These are phyloP conservation scores for Polymixis flavicincta DNA, from an alignment of 2,888 invertebrate genomes.

Conservation along the genomic window DNA sequence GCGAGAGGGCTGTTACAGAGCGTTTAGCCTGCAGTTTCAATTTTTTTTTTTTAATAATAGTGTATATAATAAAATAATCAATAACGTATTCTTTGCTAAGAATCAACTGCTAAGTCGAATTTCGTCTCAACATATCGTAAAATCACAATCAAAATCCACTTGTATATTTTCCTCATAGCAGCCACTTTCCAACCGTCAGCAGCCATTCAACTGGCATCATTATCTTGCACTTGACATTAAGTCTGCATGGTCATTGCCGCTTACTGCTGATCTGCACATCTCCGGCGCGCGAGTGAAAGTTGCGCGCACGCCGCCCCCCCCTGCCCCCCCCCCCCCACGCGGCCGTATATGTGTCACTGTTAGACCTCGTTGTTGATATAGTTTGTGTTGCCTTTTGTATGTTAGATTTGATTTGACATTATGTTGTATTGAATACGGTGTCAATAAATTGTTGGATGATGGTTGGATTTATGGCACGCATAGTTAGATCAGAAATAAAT, in stretches of 20 bases:
- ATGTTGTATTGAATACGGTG: slow-evolving; percentile 19
- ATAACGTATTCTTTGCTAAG: neutral
- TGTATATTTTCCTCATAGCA: slow-evolving; percentile 4
- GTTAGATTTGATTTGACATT: slow-evolving; percentile 33
- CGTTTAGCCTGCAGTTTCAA: neutral
- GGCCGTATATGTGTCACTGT: slow-evolving; percentile 70
- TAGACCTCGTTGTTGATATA: slow-evolving; percentile 62
- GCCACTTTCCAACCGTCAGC: slow-evolving; percentile 59
- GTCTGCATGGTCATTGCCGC: slow-evolving; percentile 83
- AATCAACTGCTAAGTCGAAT: no score
- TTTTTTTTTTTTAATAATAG: neutral
- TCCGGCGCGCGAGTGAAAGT: slow-evolving; percentile 84
- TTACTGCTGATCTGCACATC: slow-evolving; percentile 73
- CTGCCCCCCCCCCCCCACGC: slow-evolving; percentile 41
- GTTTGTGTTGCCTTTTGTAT: slow-evolving; percentile 47
- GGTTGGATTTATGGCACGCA: neutral
- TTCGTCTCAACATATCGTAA: neutral
- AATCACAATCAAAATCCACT: neutral
- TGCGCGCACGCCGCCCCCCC: slow-evolving; percentile 62
- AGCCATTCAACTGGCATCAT: slow-evolving; percentile 52
- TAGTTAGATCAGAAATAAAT: neutral
- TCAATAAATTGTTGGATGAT: slow-evolving; percentile 13
- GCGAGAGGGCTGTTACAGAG: no score
- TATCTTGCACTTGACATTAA: slow-evolving; percentile 82
- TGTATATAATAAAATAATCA: neutral